Conservation (phyloP, 2,888 invertebrate genomes). For the Hypsopygia costalis region DNA sequence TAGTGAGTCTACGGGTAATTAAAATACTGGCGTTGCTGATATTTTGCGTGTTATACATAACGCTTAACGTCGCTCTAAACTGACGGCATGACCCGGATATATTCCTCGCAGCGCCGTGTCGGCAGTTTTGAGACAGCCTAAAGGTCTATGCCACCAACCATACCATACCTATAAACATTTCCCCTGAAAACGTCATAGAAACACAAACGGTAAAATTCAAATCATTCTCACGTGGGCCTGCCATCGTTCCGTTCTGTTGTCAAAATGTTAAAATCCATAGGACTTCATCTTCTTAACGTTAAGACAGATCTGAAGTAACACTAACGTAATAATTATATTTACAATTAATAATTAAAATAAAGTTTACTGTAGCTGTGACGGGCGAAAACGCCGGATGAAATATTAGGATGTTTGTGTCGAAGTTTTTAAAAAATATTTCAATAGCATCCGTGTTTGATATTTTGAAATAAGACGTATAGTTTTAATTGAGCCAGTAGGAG, state of each 20-base stretch:
- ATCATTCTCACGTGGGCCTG: conserved; percentile 38
- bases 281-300: conserved; percentile 46
- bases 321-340: conserved; percentile 62
- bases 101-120: too few relatives aligned
- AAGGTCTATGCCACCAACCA: background rate
- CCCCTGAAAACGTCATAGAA: conserved; percentile 53
- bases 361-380: conserved; percentile 22
- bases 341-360: conserved; percentile 46
- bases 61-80: too few relatives aligned
- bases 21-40: too few relatives aligned
- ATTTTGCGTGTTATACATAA: too few relatives aligned
- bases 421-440: background rate
- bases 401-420: background rate
- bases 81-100: too few relatives aligned
- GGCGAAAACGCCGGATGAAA: background rate
- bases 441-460: too few relatives aligned
- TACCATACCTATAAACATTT: conserved; percentile 15
- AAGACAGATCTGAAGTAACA: conserved; percentile 66
- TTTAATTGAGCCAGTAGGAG: too few relatives aligned
- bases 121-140: too few relatives aligned
- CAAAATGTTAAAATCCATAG: conserved; percentile 40
- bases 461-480: too few relatives aligned
- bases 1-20: too few relatives aligned
- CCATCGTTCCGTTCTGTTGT: conserved; percentile 41
- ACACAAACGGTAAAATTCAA: conserved; percentile 24